A percentile compares a stretch with the other conserved stretches of the same genome.
Evolutionary conservation across 2,888 invertebrate species (phyloP).

Genomic region (Petrolisthes cinctipes): DNA sequence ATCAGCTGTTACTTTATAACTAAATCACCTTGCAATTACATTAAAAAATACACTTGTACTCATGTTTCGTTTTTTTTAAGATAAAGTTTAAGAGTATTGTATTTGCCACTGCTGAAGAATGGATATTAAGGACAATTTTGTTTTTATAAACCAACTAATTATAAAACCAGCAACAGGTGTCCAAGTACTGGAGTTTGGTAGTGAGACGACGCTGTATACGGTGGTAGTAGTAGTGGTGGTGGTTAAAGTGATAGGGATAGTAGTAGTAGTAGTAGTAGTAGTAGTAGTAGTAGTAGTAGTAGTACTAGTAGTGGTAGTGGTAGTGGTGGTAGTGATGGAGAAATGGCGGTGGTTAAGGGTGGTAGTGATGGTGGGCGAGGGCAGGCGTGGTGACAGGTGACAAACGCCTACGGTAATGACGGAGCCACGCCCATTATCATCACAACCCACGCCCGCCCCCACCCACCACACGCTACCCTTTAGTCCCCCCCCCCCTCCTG

Average conservation of each 20-base stretch:
- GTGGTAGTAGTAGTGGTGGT: not conserved
- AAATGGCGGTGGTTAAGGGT: not conserved
- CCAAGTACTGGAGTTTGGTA: no score
- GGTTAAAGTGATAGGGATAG: not conserved
- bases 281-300: not conserved
- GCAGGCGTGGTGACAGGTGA: not conserved
- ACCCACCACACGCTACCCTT: not conserved
- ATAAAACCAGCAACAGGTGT: no score
- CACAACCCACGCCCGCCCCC: not conserved
- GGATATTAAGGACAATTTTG: no score
- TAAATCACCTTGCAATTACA: no score
- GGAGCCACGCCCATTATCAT: conserved; percentile 1
- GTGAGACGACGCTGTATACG: not conserved
- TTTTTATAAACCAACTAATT: no score
- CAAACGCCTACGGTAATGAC: not conserved
- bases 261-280: not conserved
- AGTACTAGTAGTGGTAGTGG: not conserved
- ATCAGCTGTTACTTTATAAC: no score
- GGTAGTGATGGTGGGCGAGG: not conserved
- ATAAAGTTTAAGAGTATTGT: no score
- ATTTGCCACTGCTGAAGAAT: no score
- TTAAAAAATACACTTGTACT: no score
- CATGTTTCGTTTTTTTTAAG: no score
- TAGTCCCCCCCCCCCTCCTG: not conserved
- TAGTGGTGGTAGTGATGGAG: not conserved